Conservation (phyloP, 2,888 invertebrate genomes). For the Phrixothrix hirtus region DNA sequence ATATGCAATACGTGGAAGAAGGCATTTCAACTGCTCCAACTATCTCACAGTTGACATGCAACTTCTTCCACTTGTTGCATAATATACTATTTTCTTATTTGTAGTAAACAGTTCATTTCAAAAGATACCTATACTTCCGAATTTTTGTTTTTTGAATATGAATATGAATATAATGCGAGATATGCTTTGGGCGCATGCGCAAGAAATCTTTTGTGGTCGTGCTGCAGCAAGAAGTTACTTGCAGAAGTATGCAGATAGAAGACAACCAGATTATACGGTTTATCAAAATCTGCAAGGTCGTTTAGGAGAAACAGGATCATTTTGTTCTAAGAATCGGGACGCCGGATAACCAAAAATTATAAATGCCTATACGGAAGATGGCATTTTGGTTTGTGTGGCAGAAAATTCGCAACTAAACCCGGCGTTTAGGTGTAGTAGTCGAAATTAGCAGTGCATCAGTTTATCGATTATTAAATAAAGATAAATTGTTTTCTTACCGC, state of each 20-base stretch:
- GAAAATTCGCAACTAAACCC: not conserved
- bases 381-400: not conserved
- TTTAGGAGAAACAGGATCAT: not conserved
- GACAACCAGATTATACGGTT: not conserved
- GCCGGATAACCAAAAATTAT: too few relatives aligned
- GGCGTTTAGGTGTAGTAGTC: not conserved
- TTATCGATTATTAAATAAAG: too few relatives aligned
- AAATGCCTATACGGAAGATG: not conserved
- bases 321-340: too few relatives aligned
- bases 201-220: slow-evolving; percentile 3
- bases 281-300: not conserved
- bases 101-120: too few relatives aligned
- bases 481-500: too few relatives aligned
- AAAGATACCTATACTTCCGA: too few relatives aligned
- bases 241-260: not conserved
- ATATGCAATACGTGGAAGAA: too few relatives aligned
- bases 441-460: not conserved
- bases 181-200: not conserved
- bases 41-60: too few relatives aligned
- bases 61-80: too few relatives aligned
- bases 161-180: slow-evolving; percentile 2
- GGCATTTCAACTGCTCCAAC: too few relatives aligned
- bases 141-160: too few relatives aligned
- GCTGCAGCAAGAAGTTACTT: not conserved
- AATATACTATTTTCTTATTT: too few relatives aligned